Conservation (phyloP, 1,140 invertebrate species). For the Lepidurus couesii region DNA sequence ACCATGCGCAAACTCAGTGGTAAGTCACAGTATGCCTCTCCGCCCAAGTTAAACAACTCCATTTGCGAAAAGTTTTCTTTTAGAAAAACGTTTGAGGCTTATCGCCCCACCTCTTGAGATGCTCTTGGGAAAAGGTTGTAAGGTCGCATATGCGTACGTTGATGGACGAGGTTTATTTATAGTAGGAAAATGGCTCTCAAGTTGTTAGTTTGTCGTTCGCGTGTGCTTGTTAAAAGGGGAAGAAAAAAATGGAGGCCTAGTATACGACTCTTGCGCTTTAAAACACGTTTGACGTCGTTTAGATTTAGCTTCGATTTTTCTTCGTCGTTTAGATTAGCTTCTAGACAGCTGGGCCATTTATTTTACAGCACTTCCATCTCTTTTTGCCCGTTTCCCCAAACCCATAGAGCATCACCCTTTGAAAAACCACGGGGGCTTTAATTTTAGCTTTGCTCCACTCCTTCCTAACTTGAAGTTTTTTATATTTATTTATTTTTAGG, state of each 20-base stretch:
- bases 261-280: neutral
- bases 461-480: neutral
- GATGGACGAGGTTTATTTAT: conserved; percentile 19
- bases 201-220: neutral
- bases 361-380: neutral
- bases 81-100: neutral
- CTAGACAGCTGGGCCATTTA: conserved; percentile 10
- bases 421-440: neutral
- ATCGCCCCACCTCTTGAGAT: neutral
- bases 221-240: neutral
- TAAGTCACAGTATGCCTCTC: neutral
- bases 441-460: neutral
- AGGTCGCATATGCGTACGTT: neutral
- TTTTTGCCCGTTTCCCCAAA: neutral
- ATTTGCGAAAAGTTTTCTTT: neutral
- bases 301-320: no score
- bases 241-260: neutral
- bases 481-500: neutral
- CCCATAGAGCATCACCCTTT: neutral
- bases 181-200: conserved; percentile 20
- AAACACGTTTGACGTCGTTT: conserved; percentile 3
- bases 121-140: neutral
- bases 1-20: conserved; percentile 17
- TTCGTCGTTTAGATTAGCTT: conserved; percentile 10
- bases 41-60: neutral